Evolutionary conservation across 2,797 vertebrate genomes (phyloP).

Genomic region (Enteromius mattozi): DNA sequence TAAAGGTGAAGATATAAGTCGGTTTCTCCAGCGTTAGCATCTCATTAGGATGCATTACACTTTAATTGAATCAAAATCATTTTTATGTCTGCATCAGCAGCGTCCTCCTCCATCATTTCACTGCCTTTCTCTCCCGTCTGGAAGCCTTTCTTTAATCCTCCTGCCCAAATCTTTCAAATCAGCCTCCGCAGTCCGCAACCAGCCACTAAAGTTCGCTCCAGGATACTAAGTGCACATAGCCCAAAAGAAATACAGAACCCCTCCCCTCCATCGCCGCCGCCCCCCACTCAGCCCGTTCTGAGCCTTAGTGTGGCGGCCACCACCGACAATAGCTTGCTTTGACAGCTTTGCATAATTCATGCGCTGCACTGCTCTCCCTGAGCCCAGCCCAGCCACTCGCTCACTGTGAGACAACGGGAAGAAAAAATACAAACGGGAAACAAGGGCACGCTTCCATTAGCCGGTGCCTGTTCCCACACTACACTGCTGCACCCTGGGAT

Average conservation of each 20-base stretch:
- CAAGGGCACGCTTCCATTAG: constrained; percentile 75
- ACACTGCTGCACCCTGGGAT: constrained; percentile 66
- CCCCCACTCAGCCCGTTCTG: neutral
- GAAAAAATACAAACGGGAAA: constrained; percentile 69
- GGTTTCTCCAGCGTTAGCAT: constrained; percentile 18
- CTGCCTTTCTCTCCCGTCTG: neutral
- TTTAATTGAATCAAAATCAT: constrained; percentile 62
- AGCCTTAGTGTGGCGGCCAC: constrained; percentile 77
- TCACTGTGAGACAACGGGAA: constrained; percentile 66
- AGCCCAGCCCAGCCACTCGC: constrained; percentile 63
- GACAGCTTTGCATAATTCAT: constrained; percentile 95
- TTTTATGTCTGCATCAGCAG: constrained; percentile 39
- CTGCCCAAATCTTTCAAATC: constrained; percentile 1
- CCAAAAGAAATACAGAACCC: constrained; percentile 25
- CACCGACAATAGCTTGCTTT: constrained; percentile 86
- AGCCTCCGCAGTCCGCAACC: constrained; percentile 5
- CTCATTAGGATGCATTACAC: constrained; percentile 15
- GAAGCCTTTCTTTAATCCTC: constrained; percentile 27
- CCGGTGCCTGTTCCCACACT: constrained; percentile 72
- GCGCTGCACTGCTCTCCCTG: constrained; percentile 70
- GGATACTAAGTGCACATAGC: constrained; percentile 42
- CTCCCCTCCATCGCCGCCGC: constrained; percentile 30
- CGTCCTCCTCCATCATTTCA: neutral
- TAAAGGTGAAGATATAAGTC: constrained; percentile 5
- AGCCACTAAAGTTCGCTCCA: constrained; percentile 33